These are phyloP conservation scores for Drosophila ogumai DNA, from an alignment of 1,140 invertebrate genomes.

Conservation along the genomic window DNA sequence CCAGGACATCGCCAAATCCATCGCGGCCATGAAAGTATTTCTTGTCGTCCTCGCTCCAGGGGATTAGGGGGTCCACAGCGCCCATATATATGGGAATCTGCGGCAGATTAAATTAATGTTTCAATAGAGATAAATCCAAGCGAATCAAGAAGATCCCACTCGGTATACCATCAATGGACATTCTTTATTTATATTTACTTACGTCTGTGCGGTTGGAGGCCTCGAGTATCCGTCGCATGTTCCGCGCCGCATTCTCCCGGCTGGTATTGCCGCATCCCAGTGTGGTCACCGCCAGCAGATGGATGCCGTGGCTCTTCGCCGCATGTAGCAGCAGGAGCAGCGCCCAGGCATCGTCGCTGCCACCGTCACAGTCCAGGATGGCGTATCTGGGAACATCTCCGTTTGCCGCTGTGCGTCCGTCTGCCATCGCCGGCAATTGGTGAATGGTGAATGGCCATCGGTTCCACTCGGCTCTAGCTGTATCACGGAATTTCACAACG, in stretches of 20 bases:
- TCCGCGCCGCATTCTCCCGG: conserved; percentile 87
- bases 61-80: conserved; percentile 86
- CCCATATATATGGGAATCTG: conserved; percentile 89
- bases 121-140: neutral
- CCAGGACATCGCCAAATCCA: conserved; percentile 88
- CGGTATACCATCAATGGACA: too few relatives aligned
- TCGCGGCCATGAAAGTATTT: conserved; percentile 86
- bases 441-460: conserved; percentile 24
- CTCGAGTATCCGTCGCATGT: conserved; percentile 87
- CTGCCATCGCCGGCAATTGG: conserved; percentile 34
- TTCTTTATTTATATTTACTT: conserved; percentile 73
- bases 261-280: conserved; percentile 88
- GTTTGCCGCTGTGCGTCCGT: conserved; percentile 31
- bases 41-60: conserved; percentile 47
- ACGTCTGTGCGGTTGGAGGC: conserved; percentile 85
- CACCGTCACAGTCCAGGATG: conserved; percentile 88
- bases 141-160: too few relatives aligned
- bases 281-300: conserved; percentile 87
- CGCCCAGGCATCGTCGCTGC: conserved; percentile 89
- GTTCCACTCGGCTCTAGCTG: conserved; percentile 8
- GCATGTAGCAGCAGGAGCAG: conserved; percentile 87
- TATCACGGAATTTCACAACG: conserved; percentile 30
- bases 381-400: conserved; percentile 61
- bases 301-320: conserved; percentile 84
- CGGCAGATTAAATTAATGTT: neutral